These are phyloP conservation scores for Drosophila quadrilineata DNA, from an alignment of 1,140 invertebrate genomes.

Conservation along the genomic window DNA sequence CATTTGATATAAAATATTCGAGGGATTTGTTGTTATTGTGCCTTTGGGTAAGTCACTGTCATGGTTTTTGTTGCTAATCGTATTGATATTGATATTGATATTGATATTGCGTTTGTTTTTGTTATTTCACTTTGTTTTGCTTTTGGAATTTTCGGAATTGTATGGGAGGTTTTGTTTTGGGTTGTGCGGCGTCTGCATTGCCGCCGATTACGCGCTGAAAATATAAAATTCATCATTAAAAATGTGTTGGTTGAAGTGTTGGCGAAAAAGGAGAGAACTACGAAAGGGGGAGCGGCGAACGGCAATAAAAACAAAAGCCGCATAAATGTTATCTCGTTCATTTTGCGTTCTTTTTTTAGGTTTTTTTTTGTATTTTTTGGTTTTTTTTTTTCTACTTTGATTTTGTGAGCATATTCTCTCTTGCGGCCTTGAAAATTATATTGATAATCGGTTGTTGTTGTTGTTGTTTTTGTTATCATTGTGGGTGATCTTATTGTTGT, in stretches of 20 bases:
- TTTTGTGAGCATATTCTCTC: too few relatives aligned
- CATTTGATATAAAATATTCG: too few relatives aligned
- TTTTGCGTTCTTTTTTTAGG: not conserved
- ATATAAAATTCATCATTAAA: slow-evolving; percentile 67
- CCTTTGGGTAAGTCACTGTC: slow-evolving; percentile 9
- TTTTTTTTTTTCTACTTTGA: too few relatives aligned
- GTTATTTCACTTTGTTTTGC: slow-evolving; percentile 36
- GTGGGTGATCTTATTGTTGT: slow-evolving; percentile 1
- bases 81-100: slow-evolving; percentile 20
- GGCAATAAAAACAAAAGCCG: slow-evolving; percentile 5
- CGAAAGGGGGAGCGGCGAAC: not conserved
- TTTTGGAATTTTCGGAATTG: slow-evolving; percentile 19
- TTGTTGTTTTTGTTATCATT: slow-evolving; percentile 4
- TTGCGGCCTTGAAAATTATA: slow-evolving; percentile 50
- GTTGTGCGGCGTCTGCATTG: slow-evolving; percentile 24
- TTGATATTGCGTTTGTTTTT: slow-evolving; percentile 39
- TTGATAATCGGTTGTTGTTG: slow-evolving; percentile 10
- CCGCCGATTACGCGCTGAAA: slow-evolving; percentile 59
- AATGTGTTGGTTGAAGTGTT: not conserved
- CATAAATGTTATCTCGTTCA: slow-evolving; percentile 14
- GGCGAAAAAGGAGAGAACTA: not conserved
- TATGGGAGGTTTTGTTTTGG: slow-evolving; percentile 26
- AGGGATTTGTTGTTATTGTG: slow-evolving; percentile 29
- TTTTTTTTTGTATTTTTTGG: slow-evolving; percentile 2
- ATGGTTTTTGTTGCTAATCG: slow-evolving; percentile 23